Evolutionary conservation across 2,888 invertebrate species (phyloP).

Genomic region (Ochropleura leucogaster): DNA sequence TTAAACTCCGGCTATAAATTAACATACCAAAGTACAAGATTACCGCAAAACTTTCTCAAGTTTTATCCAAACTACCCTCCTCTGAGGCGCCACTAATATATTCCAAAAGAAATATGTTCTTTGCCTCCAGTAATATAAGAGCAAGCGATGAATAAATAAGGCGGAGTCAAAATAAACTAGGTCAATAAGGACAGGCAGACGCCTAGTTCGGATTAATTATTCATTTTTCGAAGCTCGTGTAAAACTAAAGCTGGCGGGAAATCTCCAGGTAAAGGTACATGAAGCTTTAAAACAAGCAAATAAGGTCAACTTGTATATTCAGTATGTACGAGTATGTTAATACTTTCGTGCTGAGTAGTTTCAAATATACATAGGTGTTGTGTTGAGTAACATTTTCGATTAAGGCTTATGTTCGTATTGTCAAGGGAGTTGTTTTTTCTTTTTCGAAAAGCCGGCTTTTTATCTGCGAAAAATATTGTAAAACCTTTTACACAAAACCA

Average conservation of each 20-base stretch:
- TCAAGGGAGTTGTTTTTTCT: constrained; percentile 2
- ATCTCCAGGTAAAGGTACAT: constrained; percentile 44
- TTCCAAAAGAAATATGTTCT: constrained; percentile 49
- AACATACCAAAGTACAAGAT: constrained; percentile 15
- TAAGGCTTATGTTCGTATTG: constrained; percentile 7
- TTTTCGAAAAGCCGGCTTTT: neutral
- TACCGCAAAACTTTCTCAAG: neutral
- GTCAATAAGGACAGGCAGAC: constrained; percentile 51
- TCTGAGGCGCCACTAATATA: constrained; percentile 36
- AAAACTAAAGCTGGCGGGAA: constrained; percentile 48
- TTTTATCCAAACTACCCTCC: constrained; percentile 19
- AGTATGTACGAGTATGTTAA: constrained; percentile 5
- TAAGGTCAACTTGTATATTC: constrained; percentile 24
- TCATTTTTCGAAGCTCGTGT: constrained; percentile 30
- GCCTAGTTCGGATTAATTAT: constrained; percentile 54
- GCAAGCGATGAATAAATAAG: constrained; percentile 59
- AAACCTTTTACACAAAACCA: constrained; percentile 30
- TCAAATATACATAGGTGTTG: constrained; percentile 28
- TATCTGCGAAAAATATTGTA: constrained; percentile 25
- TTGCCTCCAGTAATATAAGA: constrained; percentile 36
- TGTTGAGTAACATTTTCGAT: constrained; percentile 16
- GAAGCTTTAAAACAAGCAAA: constrained; percentile 23
- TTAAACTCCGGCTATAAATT: constrained; percentile 11
- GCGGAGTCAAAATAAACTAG: constrained; percentile 52
- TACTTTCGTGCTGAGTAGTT: constrained; percentile 4